A percentile compares a stretch with the other conserved stretches of the same genome.
phyloP scores from a whole-genome alignment of 2,888 invertebrate species.

The Apeira syringaria region DNA sequence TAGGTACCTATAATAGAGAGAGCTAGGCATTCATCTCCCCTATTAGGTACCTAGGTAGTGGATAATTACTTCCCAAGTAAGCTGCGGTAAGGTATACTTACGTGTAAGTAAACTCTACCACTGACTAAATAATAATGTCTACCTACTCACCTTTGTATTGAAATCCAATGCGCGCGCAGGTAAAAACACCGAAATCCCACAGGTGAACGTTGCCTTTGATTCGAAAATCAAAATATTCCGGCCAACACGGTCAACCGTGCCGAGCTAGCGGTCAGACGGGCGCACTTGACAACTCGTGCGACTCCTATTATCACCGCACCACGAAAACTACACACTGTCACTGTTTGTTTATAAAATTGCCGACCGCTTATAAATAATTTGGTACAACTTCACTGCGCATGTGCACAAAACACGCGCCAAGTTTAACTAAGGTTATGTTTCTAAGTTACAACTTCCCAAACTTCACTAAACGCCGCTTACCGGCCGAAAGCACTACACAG shows the following conservation, averaged over 20 bases:
- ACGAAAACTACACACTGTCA: conserved; percentile 57
- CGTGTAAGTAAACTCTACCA: background rate
- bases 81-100: no score
- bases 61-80: no score
- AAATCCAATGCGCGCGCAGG: conserved; percentile 79
- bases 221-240: conserved; percentile 53
- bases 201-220: conserved; percentile 73
- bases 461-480: conserved; percentile 48
- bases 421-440: conserved; percentile 75
- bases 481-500: conserved; percentile 48
- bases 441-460: conserved; percentile 64
- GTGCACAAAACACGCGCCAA: conserved; percentile 73
- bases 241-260: conserved; percentile 34
- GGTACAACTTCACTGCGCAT: conserved; percentile 72
- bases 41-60: no score
- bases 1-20: no score
- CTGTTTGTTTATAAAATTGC: conserved; percentile 79
- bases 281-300: conserved; percentile 48
- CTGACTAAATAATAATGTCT: background rate
- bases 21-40: no score
- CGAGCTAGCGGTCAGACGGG: conserved; percentile 27
- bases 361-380: conserved; percentile 74
- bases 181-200: conserved; percentile 75
- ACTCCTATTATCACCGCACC: conserved; percentile 56
- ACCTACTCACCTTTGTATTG: conserved; percentile 69